Base-by-base conservation (phyloP, 2,888 invertebrate genomes). In the Xylota segnis region DNA sequence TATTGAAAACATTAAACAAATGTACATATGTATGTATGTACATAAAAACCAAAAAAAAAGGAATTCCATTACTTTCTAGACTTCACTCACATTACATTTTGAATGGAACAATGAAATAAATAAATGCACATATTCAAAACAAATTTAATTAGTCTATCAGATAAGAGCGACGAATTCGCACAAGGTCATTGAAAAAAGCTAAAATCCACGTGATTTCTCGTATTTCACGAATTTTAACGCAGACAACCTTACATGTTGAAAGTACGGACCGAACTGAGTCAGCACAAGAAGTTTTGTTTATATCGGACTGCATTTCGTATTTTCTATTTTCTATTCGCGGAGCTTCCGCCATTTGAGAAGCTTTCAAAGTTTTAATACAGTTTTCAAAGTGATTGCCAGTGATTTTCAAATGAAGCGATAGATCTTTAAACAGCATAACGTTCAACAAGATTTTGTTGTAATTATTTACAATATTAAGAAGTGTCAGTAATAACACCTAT, bases 201-300 rank as follows among this genome's bases (percentile, higher is more conserved):
- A 32, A 18, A 74, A 68, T 7, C 10, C 81, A 82, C 81, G 81
- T 82, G 81, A 56, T 40, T 14, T 6, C 16, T 9, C 1, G n/a
- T 2, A 52, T 29, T 29, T 56, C 0, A 3, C 32, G 0, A 4
- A 5, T 32, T 16, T 29, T 0, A 32, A 29, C 68, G 29, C 29
- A 12, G 9, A 56, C 63, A 63, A 75, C 81, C 47, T 16, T 5
- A 32, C 10, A 45, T 9, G 32, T 16, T 9, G 63, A 56, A 32
- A 47, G 1, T 40, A 29, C 32, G 63, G 18, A 18, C 18, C 32
- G 14, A 76, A 82, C 76, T 82, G 37, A 52, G 65, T 37, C 61
- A 50, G 50, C 27, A 45, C 47, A 34, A 40, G 34, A 56, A 61
- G 61, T 14, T 58, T 65, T 79, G 72, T 79, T 79, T 79, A 79